Evolutionary conservation across 2,888 invertebrate species (phyloP), one percentile per base, ranked within the genome.

Genomic region (Pogonocherus hispidulus): DNA sequence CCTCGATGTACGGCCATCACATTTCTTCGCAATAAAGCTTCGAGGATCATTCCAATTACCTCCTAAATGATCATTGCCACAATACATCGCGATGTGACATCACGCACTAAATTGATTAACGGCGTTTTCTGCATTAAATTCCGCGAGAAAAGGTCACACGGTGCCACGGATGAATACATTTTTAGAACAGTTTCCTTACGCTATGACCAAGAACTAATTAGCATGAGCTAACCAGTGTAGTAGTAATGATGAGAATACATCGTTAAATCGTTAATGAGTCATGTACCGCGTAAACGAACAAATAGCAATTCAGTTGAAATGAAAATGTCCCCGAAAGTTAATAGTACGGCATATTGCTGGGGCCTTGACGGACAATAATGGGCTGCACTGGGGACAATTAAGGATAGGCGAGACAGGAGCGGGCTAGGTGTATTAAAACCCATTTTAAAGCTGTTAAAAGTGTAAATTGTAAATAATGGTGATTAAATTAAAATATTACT

Each of bases 191-290:
- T 54, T 66, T 63, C 69, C 63, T 66, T 66, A 46, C 56, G 51
- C 37, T 63, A 41, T 59, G 63, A 62, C 63, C 69, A 66, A 66
- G 69, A 69, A 63, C 65, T 66, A 66, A 69, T 69, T 69, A 66
- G 62, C 51, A 51, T 62, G 62, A 59, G 59, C 46, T 59, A 59
- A 32, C 27, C 22, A 19, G 18, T 46, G 16, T 14, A n/a, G n/a
- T 41, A 41, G 59, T 27, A 32, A 49, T 32, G 32, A 51, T 51
- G 47, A 59, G 47, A 32, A 27, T 19, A 35, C 32, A 47, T n/a
- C 19, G 23, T 32, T 47, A 51, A 62, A 51, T 62, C 62, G 62
- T 37, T 51, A 49, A 62, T 62, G 62, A 62, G 62, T 62, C 62
- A 62, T 49, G 37, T 37, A 62, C 62, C 62, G 51, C 49, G 62